Evolutionary conservation across 2,888 invertebrate species (phyloP), one percentile per base, ranked within the genome.

Genomic region (Dolichopus griseipennis): DNA sequence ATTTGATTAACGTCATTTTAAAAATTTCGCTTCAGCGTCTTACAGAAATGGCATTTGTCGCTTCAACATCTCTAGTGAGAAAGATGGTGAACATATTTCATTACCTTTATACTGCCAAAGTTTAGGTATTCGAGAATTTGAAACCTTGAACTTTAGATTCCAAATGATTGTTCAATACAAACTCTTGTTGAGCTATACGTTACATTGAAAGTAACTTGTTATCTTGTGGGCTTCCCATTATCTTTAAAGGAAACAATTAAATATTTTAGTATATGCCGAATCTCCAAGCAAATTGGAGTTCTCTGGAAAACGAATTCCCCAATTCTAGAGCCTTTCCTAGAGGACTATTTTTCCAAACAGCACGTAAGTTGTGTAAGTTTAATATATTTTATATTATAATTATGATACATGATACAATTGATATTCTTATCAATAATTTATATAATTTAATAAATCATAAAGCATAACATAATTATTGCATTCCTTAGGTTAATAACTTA

Each of bases 181-280:
- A 69, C 69, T 64, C 67, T 62, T 1, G 67, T 68, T 15, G 68
- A 69, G 61, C 68, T 71, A 5, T 69, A 22, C 27, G 64, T 67
- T 33, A 22, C 65, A 43, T 71, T 70, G 61, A 71, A 68, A 27
- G 52, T 68, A 15, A 43, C 70, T 67, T 71, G 64, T 33, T 68
- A 66, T 1, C 21, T 33, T 4, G 66, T 27, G 21, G 69, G 66
- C 52, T 67, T 65, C 12, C 70, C 70, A 64, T 71, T 71, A 61
- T 71, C 69, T 22, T 68, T 68, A 63, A 68, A 71, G 61, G 69
- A 68, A 5, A 64, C 67, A 52, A 70, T 64, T 62, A 70, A 34
- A 65, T 65, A 68, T 63, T 65, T 70, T 33, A 69, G 68, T 12
- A 69, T 70, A 70, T 8, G 69, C 69, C 0, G 69, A 70, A 52